Evolutionary conservation across 1,140 invertebrate genomes (phyloP).

Genomic region (Brachionus sp.): DNA sequence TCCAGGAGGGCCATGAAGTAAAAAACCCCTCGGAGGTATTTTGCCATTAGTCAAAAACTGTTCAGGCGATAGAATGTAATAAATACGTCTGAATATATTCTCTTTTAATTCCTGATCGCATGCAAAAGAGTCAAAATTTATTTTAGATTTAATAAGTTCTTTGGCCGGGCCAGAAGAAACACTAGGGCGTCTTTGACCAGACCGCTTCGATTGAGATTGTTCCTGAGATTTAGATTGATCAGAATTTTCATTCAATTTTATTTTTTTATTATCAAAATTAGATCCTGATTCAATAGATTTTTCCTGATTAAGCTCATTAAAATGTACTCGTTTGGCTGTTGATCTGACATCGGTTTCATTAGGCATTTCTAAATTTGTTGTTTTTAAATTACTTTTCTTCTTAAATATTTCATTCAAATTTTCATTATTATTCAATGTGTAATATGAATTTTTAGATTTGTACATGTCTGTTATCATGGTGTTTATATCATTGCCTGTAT

Average conservation of each 20-base stretch:
- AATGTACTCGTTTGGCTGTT: not conserved
- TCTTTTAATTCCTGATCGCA: constrained; percentile 43
- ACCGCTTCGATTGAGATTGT: not conserved
- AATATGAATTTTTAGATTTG: not conserved
- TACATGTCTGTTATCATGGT: constrained; percentile 36
- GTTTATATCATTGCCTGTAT: constrained; percentile 15
- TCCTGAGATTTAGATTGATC: not conserved
- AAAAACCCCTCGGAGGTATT: constrained; percentile 77
- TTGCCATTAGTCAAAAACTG: constrained; percentile 63
- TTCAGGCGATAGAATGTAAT: constrained; percentile 40
- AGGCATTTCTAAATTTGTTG: not conserved
- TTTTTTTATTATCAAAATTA: not conserved
- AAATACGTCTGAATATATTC: constrained; percentile 41
- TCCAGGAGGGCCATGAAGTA: constrained; percentile 87
- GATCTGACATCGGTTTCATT: not conserved
- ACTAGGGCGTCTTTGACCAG: not conserved
- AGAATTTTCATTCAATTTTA: not conserved
- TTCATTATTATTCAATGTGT: not conserved
- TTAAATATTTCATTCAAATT: constrained; percentile 1
- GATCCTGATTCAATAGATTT: not conserved
- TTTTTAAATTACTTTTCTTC: constrained; percentile 16
- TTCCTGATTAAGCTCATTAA: constrained; percentile 7
- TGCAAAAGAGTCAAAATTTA: constrained; percentile 35
- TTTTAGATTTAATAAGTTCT: constrained; percentile 32
- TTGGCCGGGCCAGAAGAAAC: not conserved